Base-by-base conservation (phyloP, 2,797 vertebrate genomes). In the Coreius guichenoti region DNA sequence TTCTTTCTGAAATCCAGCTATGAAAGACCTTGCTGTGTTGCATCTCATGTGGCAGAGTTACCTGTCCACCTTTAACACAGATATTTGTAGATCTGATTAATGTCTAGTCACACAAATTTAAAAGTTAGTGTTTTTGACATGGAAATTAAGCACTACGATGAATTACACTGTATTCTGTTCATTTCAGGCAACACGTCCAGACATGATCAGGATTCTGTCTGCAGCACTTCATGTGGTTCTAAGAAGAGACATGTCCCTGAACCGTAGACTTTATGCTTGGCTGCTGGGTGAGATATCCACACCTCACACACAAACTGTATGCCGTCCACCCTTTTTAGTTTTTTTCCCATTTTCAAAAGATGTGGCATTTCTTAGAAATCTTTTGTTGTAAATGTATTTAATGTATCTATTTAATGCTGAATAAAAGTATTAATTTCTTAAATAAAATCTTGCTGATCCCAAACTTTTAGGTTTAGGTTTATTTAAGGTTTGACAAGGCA, bases 171-270 rank as follows among this genome's bases (percentile, higher is more conserved):
- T 43, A 47, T 31, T 49, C 63, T 86, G 31, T 4, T 90, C 68
- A 65, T 87, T 90, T 91, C 91, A 99, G 98, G 98, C 97, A 11
- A 98, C 98, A 2, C 96, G 97, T 65, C 96, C 97, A 83, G 98
- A 99, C 88, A 99, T 99, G 98, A 97, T 99, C 91, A 95, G 96
- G 87, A 99, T 99, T 92, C 94, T 99, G 89, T 99, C 97, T 58
- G 98, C 98, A 88, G 97, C 98, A 39, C 95, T 99, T 91, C 98
- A 98, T 16, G 98, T 99, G 56, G 98, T 99, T 51, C 94, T 99
- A 88, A 97, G 98, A 92, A 96, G 98, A 94, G 98, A 99, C 91
- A 99, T 99, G 98, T 99, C 98, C 11, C 94, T 99, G 88, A 99
- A 99, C 93, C 95, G 98, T 89, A 97, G 98, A 92, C 98, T 99